A percentile compares a stretch with the other conserved stretches of the same genome.
phyloP scores from a whole-genome alignment of 2,888 invertebrate species.

The Drosophila vallismaia region DNA sequence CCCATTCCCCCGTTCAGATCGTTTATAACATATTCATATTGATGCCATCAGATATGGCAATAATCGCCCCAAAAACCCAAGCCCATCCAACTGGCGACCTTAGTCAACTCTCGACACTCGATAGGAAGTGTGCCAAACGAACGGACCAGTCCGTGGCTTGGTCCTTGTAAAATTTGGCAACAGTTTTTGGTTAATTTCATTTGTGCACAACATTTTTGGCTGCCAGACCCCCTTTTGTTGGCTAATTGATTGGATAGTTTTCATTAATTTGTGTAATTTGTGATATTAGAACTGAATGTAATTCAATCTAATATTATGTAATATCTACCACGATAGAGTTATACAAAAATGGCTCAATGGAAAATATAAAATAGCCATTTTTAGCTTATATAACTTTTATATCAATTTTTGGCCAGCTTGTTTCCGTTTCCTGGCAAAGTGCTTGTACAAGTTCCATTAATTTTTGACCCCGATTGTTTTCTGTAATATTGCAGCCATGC shows the following conservation, averaged over 20 bases:
- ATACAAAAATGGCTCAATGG: too few species aligned
- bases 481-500: slow-evolving; percentile 57
- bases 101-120: slow-evolving; percentile 37
- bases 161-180: slow-evolving; percentile 30
- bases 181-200: slow-evolving; percentile 66
- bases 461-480: slow-evolving; percentile 5
- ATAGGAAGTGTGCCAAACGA: slow-evolving; percentile 64
- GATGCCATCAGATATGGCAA: slow-evolving; percentile 60
- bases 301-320: background rate
- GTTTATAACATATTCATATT: slow-evolving; percentile 49
- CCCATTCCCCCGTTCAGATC: slow-evolving; percentile 27
- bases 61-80: slow-evolving; percentile 45
- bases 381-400: background rate
- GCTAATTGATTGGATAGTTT: slow-evolving; percentile 57
- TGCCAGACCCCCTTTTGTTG: slow-evolving; percentile 15
- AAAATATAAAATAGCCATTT: too few species aligned
- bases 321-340: background rate
- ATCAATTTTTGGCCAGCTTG: background rate
- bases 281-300: background rate
- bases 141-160: slow-evolving; percentile 5
- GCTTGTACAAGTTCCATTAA: slow-evolving; percentile 37
- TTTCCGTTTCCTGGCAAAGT: slow-evolving; percentile 23
- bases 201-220: slow-evolving; percentile 51
- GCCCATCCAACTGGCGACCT: slow-evolving; percentile 28
- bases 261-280: slow-evolving; percentile 23